Evolutionary conservation across 2,797 vertebrate genomes (phyloP).

Genomic region (Chelmon rostratus): DNA sequence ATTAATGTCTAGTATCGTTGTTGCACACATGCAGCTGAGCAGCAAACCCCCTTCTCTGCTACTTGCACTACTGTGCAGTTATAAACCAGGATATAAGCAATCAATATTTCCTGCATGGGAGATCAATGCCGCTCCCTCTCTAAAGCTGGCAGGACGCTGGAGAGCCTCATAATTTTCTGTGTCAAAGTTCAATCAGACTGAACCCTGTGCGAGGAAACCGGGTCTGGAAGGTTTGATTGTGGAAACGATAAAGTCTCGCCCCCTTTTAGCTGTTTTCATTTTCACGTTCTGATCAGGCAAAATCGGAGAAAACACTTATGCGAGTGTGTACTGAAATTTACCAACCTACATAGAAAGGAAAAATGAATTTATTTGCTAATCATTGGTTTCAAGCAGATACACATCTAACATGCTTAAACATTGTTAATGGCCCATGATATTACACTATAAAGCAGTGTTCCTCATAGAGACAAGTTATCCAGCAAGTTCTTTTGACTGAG

Average conservation of each 20-base stretch:
- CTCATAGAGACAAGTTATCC: not conserved
- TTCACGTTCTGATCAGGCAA: not conserved
- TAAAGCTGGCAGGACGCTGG: not conserved
- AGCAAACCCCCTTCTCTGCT: not conserved
- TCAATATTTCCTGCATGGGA: not conserved
- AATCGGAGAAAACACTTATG: no score
- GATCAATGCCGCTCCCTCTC: not conserved
- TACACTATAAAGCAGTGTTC: not conserved
- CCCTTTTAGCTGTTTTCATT: not conserved
- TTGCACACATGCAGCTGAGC: slow-evolving; percentile 1
- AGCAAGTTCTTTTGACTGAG: no score
- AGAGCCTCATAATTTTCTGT: not conserved
- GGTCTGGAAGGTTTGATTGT: not conserved
- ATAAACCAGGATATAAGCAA: slow-evolving; percentile 1
- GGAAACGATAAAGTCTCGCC: not conserved
- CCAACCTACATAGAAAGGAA: not conserved
- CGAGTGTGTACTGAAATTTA: not conserved
- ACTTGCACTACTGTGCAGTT: not conserved
- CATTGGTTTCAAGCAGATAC: not conserved
- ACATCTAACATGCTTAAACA: not conserved
- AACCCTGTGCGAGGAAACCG: not conserved
- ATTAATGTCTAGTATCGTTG: not conserved
- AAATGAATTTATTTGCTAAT: not conserved
- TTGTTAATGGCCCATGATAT: not conserved
- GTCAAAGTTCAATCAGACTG: not conserved